Conservation (phyloP, 1,140 invertebrate species). For the Tetramorium parvispinum region DNA sequence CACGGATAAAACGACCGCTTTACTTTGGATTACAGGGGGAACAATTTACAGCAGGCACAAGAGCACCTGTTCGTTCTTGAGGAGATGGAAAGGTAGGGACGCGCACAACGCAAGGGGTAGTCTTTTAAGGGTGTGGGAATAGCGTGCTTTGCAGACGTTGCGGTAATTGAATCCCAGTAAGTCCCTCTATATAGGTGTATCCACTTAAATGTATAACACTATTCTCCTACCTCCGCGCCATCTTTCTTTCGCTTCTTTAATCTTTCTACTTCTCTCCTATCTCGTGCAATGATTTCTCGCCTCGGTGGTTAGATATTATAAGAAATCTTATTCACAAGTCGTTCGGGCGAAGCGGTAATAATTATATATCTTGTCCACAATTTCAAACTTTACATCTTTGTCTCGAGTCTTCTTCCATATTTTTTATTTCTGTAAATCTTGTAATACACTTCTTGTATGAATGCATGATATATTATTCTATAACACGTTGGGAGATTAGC, state of each 20-base stretch:
- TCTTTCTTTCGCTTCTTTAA: conserved; percentile 62
- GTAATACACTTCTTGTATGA: not conserved
- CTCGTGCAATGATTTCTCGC: conserved; percentile 48
- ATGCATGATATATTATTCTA: not conserved
- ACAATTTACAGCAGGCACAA: conserved; percentile 85
- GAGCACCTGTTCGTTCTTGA: conserved; percentile 85
- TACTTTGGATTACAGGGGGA: conserved; percentile 85
- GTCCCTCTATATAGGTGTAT: conserved; percentile 78
- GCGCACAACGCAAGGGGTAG: conserved; percentile 56
- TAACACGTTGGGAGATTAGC: not conserved
- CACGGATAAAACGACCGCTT: conserved; percentile 86
- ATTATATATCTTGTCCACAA: not conserved
- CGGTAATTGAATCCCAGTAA: conserved; percentile 86
- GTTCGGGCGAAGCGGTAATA: not conserved
- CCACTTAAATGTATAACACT: conserved; percentile 71
- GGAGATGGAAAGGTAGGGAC: conserved; percentile 80
- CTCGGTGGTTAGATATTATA: not conserved
- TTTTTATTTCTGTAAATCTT: not conserved
- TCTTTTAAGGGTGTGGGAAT: conserved; percentile 78
- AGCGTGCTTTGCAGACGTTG: conserved; percentile 85
- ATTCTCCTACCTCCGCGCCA: conserved; percentile 41
- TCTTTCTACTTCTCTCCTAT: conserved; percentile 35
- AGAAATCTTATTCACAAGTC: not conserved
- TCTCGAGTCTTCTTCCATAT: not conserved
- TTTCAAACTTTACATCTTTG: not conserved